Conservation (phyloP, 2,888 invertebrate genomes). For the Drosophila neotestacea region DNA sequence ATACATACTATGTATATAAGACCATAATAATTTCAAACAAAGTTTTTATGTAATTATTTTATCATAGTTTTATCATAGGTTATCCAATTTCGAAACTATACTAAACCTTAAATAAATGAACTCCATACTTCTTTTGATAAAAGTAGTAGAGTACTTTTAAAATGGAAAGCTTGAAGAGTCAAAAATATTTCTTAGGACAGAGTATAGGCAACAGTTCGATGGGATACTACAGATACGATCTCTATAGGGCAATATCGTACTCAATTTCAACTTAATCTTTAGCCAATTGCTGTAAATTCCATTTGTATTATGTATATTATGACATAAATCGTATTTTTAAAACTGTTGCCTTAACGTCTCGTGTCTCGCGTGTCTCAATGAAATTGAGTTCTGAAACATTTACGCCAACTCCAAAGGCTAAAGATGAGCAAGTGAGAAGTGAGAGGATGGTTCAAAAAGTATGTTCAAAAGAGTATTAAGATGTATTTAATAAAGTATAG, state of each 20-base stretch:
- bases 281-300: conserved; percentile 43
- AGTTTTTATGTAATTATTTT: too few relatives aligned
- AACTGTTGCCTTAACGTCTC: conserved; percentile 35
- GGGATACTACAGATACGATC: not conserved
- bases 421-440: not conserved
- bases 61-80: too few relatives aligned
- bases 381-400: conserved; percentile 44
- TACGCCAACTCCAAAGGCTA: conserved; percentile 4
- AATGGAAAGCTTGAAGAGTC: too few relatives aligned
- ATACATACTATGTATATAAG: too few relatives aligned
- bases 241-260: not conserved
- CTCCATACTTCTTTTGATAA: too few relatives aligned
- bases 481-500: too few relatives aligned
- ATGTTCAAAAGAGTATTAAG: too few relatives aligned
- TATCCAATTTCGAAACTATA: not conserved
- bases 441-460: conserved; percentile 1
- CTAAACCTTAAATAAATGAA: too few relatives aligned
- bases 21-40: too few relatives aligned
- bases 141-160: too few relatives aligned
- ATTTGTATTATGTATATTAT: conserved; percentile 46
- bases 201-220: not conserved
- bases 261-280: conserved; percentile 25
- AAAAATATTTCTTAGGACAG: too few relatives aligned
- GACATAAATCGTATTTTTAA: conserved; percentile 58
- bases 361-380: conserved; percentile 4